A percentile compares a stretch with the other conserved stretches of the same genome.
These are phyloP conservation scores for Drosophila neoperkinsi DNA, from an alignment of 2,888 invertebrate species.

Conservation along the genomic window DNA sequence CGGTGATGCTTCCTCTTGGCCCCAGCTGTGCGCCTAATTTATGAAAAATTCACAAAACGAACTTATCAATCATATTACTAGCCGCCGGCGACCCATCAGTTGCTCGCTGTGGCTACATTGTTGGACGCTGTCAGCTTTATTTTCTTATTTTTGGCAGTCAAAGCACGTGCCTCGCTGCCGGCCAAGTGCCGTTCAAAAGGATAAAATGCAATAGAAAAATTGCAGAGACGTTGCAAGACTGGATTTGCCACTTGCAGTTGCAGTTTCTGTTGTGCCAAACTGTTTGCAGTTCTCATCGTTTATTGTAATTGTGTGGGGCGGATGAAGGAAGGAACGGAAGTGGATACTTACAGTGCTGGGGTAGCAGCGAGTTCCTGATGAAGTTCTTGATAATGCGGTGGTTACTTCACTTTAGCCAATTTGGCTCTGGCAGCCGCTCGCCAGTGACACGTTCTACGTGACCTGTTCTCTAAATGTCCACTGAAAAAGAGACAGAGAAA, in stretches of 20 bases:
- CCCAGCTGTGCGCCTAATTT: constrained; percentile 72
- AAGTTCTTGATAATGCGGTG: constrained; percentile 75
- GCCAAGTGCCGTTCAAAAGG: constrained; percentile 55
- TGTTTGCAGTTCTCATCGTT: constrained; percentile 62
- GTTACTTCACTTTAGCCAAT: constrained; percentile 75
- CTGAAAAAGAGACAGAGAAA: constrained; percentile 13
- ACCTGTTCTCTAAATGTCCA: constrained; percentile 69
- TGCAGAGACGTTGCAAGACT: constrained; percentile 54
- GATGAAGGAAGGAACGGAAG: constrained; percentile 20
- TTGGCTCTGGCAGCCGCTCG: constrained; percentile 76
- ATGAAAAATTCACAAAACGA: constrained; percentile 79
- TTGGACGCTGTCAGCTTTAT: constrained; percentile 45
- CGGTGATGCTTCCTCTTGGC: constrained; percentile 41
- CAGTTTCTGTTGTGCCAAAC: constrained; percentile 47
- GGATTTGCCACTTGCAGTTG: constrained; percentile 30
- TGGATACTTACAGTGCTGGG: constrained; percentile 11
- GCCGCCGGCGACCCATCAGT: background rate
- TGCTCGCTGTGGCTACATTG: constrained; percentile 56
- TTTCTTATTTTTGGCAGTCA: constrained; percentile 56
- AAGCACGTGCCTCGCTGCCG: constrained; percentile 68
- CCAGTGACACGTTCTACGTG: constrained; percentile 77
- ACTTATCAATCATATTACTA: constrained; percentile 76
- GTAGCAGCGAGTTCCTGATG: constrained; percentile 55
- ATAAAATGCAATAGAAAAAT: constrained; percentile 73
- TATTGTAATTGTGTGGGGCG: constrained; percentile 64